Base-by-base conservation (phyloP, 2,888 invertebrate genomes). In the Hedya salicella region DNA sequence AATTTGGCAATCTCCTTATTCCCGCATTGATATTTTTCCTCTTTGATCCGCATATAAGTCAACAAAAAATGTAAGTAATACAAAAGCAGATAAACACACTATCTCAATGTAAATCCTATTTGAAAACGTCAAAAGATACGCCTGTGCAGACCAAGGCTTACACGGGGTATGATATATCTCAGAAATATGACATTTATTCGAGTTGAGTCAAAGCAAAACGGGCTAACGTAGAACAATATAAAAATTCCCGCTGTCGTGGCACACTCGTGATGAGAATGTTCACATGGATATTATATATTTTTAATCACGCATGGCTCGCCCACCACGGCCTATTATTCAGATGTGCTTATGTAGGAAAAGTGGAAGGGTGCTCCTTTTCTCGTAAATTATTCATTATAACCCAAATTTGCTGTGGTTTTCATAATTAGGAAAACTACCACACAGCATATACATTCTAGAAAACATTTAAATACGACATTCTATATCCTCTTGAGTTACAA, bases 131-230 rank as follows among this genome's bases (percentile, higher is more conserved):
- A 65, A 59, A 68, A 64, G 65, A 54, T 61, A 61, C 42, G 54
- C 32, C 48, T 66, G 60, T 66, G 60, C 14, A 61, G 61, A 60
- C 60, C 54, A 40, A 19, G 54, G 60, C 54, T 66, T 66, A 54
- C 53, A 48, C 40, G 30, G 48, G 49, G 48, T 60, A 69, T 75
- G 71, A 75, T 77, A 75, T 75, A 78, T 76, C 69, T 73, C 70
- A 68, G 70, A 71, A 77, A 75, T 77, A 76, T 75, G 73, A 78
- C 75, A 74, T 78, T 79, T 75, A 80, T 79, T 79, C 73, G 76
- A 60, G 25, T 80, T 76, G 75, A 76, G 71, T 70, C 74, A 73
- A 75, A 77, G 74, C 73, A 75, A 75, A 74, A 70, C 67, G 68
- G 71, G 68, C 57, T 59, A 70, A 71, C 70, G 69, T 68, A 68